Evolutionary conservation across 2,888 invertebrate genomes (phyloP), one percentile per base, ranked within the genome.

Genomic region (Incurvaria masculella): DNA sequence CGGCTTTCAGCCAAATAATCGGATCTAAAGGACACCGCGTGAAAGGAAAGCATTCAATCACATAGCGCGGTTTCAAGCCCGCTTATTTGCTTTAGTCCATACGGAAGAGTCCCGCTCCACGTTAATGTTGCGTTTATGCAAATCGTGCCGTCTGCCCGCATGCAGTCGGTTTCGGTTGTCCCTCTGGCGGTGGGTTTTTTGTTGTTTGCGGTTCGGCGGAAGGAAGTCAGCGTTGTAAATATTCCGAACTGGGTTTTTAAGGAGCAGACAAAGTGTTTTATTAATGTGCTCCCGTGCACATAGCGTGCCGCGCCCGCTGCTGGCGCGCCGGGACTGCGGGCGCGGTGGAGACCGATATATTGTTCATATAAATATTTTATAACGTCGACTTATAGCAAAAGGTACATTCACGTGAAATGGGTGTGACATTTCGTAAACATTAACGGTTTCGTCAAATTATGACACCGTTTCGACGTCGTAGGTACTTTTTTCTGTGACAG

Each of bases 121-220:
- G 63, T 65, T 74, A 75, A 76, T 75, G 75, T 69, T 65, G 69
- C 62, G 65, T 75, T 74, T 74, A 76, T 75, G 76, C 68, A 66
- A 76, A 76, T 75, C 69, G 71, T 68, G 73, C 11, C 8, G 33
- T 23, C 23, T 10, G 23, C 33, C 14, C 33, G 33, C 14, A 33
- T 33, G 33, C 14, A 33, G 8, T 33, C 33, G 4, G 33, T 33
- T 75, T 74, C 73, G 71, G 74, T 75, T 74, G 74, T 72, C 73
- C 73, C 72, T 71, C 73, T 72, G 72, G 64, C 69, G 68, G 68
- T 66, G 68, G 68, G 59, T 44, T 48, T 65, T 67, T 67, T 62
- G 65, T 59, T 55, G 59, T 71, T 71, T 71, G 72, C 72, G 71
- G 68, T 68, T 72, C 64, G 64, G 45, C 49, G 16, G 23, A 45